Conservation (phyloP, 2,797 vertebrate species). For the Rhinichthys osculus region DNA sequence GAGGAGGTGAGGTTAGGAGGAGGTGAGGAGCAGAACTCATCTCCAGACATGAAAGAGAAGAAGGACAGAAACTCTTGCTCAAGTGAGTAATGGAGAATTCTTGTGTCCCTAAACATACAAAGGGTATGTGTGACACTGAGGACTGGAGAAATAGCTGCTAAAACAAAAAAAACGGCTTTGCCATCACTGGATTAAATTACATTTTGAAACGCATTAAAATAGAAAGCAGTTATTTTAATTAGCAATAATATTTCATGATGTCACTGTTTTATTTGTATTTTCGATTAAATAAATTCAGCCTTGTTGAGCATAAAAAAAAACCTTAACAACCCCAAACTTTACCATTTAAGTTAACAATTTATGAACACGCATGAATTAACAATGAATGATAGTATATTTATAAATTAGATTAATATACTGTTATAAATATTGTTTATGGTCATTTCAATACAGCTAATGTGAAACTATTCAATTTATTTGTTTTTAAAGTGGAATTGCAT, state of each 20-base stretch:
- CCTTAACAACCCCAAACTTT: background rate
- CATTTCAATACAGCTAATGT: background rate
- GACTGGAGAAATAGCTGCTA: background rate
- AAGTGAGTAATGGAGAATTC: slow-evolving; percentile 77
- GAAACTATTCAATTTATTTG: background rate
- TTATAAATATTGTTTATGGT: background rate
- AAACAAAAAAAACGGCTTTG: background rate
- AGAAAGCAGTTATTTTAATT: background rate
- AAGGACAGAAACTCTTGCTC: slow-evolving; percentile 84
- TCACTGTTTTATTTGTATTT: background rate
- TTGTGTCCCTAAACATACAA: slow-evolving; percentile 11
- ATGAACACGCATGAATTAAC: background rate
- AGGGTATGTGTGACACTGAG: background rate
- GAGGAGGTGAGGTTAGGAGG: slow-evolving; percentile 87
- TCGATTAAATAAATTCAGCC: background rate
- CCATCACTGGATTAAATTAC: background rate
- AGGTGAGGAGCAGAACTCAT: slow-evolving; percentile 76
- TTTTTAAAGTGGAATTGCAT: background rate
- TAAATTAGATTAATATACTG: background rate
- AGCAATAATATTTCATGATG: background rate
- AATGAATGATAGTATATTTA: background rate
- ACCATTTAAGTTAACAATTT: background rate
- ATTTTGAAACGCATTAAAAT: background rate
- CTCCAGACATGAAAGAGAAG: slow-evolving; percentile 82
- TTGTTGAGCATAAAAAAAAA: background rate